Evolutionary conservation across 1,140 invertebrate genomes (phyloP).

Genomic region (Teleogryllus occipitalis): DNA sequence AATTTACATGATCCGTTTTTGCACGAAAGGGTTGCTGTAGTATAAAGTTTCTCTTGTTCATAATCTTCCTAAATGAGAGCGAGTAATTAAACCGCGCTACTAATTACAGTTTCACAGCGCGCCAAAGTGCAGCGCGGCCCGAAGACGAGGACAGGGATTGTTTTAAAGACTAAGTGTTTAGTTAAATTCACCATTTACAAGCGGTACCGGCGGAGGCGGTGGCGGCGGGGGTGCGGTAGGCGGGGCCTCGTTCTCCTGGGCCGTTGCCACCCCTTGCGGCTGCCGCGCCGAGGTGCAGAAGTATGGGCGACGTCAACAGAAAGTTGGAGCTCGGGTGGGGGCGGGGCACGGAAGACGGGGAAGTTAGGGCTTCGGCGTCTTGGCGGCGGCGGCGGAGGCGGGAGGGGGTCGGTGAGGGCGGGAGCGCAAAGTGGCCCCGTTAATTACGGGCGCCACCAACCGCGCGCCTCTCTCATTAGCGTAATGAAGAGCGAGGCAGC

Average conservation of each 20-base stretch:
- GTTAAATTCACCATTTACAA: conserved; percentile 21
- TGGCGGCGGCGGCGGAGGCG: neutral
- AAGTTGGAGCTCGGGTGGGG: neutral
- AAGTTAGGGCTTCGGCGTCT: neutral
- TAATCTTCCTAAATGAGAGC: conserved; percentile 22
- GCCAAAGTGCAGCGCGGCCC: too few relatives aligned
- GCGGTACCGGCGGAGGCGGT: conserved; percentile 6
- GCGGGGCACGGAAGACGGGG: neutral
- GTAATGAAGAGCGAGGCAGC: neutral
- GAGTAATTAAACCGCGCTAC: conserved; percentile 21
- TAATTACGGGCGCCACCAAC: neutral
- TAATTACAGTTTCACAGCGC: conserved; percentile 20
- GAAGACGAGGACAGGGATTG: conserved; percentile 17
- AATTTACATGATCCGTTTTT: conserved; percentile 18
- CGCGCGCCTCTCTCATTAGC: neutral
- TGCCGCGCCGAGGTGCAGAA: neutral
- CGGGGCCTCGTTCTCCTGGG: neutral
- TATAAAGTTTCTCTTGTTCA: conserved; percentile 13
- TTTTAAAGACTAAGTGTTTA: conserved; percentile 22
- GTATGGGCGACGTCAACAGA: neutral
- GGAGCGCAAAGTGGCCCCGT: neutral
- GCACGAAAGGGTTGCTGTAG: neutral
- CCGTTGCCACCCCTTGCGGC: too few relatives aligned
- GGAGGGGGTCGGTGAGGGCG: neutral
- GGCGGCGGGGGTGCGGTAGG: neutral